Evolutionary conservation across 1,140 invertebrate species (phyloP).

Genomic region (Drosophila kanapiae): DNA sequence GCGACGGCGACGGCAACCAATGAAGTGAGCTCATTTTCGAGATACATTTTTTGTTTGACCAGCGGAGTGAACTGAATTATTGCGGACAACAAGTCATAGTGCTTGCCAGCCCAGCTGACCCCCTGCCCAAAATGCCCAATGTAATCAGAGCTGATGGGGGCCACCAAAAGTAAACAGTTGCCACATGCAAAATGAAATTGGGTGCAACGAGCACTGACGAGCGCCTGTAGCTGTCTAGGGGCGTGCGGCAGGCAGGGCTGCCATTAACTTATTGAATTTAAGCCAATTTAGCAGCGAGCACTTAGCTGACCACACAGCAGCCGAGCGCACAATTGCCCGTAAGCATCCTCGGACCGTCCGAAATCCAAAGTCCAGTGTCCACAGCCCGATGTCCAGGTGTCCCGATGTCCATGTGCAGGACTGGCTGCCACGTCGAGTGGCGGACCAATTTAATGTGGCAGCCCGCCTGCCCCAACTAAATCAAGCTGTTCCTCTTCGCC

Average conservation of each 20-base stretch:
- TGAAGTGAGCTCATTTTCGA: constrained; percentile 60
- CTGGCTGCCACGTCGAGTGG: constrained; percentile 59
- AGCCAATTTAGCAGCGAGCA: constrained; percentile 70
- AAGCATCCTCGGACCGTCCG: constrained; percentile 37
- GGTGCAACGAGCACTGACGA: constrained; percentile 50
- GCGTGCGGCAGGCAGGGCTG: constrained; percentile 8
- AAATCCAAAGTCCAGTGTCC: constrained; percentile 2
- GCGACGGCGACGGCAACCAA: constrained; percentile 61
- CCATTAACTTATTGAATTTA: constrained; percentile 83
- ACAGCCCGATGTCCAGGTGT: constrained; percentile 1
- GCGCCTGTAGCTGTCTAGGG: constrained; percentile 54
- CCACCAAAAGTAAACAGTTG: constrained; percentile 45
- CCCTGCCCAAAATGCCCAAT: constrained; percentile 50
- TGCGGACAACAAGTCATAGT: constrained; percentile 30
- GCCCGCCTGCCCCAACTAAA: constrained; percentile 55
- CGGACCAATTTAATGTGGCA: constrained; percentile 74
- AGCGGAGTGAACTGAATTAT: constrained; percentile 31
- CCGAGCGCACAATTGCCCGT: constrained; percentile 59
- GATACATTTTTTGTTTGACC: constrained; percentile 51
- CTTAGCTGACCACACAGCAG: constrained; percentile 60
- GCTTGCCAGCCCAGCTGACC: neutral
- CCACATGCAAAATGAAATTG: constrained; percentile 68
- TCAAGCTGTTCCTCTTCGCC: constrained; percentile 49
- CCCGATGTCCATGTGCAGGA: constrained; percentile 6
- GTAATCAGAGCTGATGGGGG: constrained; percentile 56